phyloP scores from a whole-genome alignment of 2,113 vertebrate species.

The Elaphurus davidianus region DNA sequence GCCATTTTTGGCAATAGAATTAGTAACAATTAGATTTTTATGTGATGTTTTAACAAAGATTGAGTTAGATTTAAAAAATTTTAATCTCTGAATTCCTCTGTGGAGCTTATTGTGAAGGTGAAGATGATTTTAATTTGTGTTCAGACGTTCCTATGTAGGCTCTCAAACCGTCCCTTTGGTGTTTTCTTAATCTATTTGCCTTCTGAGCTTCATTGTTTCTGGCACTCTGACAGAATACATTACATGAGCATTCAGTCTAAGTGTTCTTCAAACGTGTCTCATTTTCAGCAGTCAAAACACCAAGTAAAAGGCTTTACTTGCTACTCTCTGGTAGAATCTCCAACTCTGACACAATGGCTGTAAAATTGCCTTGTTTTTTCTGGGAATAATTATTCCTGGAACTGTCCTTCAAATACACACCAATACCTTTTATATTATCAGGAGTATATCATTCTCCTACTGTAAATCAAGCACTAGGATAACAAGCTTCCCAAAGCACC shows the following conservation, averaged over 20 bases:
- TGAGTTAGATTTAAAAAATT: not conserved
- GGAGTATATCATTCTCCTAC: not conserved
- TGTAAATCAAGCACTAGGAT: not conserved
- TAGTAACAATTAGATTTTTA: not conserved
- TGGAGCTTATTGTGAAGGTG: not conserved
- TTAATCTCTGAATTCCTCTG: not conserved
- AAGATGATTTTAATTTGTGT: not conserved
- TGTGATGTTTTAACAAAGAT: not conserved
- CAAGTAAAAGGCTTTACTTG: not conserved
- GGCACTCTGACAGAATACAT: not conserved
- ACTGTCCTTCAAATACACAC: not conserved
- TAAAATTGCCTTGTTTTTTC: not conserved
- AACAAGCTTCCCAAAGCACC: not conserved
- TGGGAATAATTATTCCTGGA: not conserved
- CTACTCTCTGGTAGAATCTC: not conserved
- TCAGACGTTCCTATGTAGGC: not conserved
- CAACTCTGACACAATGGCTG: not conserved
- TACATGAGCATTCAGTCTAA: not conserved
- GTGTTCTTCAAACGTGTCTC: slow-evolving; percentile 5
- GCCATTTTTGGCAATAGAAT: not conserved
- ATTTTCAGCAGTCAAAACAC: not conserved
- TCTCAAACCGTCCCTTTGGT: not conserved
- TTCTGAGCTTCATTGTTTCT: not conserved
- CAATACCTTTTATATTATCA: not conserved
- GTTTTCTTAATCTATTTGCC: not conserved